Conservation (phyloP, 1,140 invertebrate species). For the Papilio helenus region DNA sequence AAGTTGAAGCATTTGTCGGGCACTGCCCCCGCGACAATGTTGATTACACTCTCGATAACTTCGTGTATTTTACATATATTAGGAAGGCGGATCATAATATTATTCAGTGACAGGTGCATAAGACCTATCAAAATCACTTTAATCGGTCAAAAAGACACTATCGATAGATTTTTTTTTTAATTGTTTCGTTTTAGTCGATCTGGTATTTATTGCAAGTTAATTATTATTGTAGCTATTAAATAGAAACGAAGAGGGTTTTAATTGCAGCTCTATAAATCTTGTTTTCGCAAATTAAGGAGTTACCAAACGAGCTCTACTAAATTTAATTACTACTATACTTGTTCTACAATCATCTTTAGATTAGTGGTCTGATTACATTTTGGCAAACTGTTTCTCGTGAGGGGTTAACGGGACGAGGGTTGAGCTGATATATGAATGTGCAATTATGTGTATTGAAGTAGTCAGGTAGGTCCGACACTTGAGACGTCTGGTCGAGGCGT, state of each 20-base stretch:
- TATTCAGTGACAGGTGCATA: slow-evolving; percentile 4
- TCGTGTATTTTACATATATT: background rate
- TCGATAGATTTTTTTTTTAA: background rate
- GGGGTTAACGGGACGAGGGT: slow-evolving; percentile 42
- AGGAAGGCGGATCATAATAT: background rate
- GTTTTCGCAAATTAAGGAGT: background rate
- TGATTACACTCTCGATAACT: slow-evolving; percentile 14
- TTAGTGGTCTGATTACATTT: background rate
- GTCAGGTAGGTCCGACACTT: slow-evolving; percentile 65
- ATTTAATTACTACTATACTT: background rate
- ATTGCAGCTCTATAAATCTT: background rate
- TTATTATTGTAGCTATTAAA: background rate
- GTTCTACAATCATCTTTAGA: background rate
- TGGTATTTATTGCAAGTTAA: background rate
- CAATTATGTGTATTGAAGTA: slow-evolving; percentile 66
- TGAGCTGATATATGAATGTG: slow-evolving; percentile 54
- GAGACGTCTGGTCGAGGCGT: slow-evolving; percentile 68
- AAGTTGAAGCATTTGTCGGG: slow-evolving; percentile 15
- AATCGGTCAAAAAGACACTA: background rate
- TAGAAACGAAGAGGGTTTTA: background rate
- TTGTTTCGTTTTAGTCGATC: background rate
- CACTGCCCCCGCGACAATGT: slow-evolving; percentile 17
- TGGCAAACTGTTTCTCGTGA: slow-evolving; percentile 35
- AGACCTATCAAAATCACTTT: background rate
- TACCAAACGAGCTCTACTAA: background rate